These are phyloP conservation scores for Huso huso DNA, from an alignment of 2,797 vertebrate species.

Conservation along the genomic window DNA sequence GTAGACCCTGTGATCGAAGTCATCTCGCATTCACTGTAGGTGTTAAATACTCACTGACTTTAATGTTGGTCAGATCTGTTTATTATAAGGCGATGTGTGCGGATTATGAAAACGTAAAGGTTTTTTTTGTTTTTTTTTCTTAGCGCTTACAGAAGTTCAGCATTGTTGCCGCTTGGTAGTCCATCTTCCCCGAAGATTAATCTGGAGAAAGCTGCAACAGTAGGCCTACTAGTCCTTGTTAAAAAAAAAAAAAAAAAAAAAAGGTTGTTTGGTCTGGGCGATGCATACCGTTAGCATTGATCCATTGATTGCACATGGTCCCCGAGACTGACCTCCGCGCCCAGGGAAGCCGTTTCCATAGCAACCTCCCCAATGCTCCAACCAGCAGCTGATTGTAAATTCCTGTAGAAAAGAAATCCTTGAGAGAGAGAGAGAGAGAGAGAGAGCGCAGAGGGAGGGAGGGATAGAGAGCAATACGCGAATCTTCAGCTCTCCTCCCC, in stretches of 20 bases:
- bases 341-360: conserved; percentile 77
- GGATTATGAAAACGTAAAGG: too few relatives aligned
- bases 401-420: conserved; percentile 44
- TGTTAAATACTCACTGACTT: too few relatives aligned
- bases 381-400: conserved; percentile 72
- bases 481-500: conserved; percentile 69
- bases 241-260: not conserved
- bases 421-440: conserved; percentile 18
- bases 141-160: too few relatives aligned
- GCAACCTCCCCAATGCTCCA: conserved; percentile 49
- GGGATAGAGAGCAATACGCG: conserved; percentile 50
- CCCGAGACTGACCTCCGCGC: conserved; percentile 65
- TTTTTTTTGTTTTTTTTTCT: too few relatives aligned
- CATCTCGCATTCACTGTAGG: too few relatives aligned
- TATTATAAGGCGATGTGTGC: too few relatives aligned
- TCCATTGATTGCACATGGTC: conserved; percentile 69
- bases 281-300: conserved; percentile 59
- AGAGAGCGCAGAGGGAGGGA: conserved; percentile 25
- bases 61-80: too few relatives aligned
- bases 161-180: too few relatives aligned
- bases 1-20: too few relatives aligned
- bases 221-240: too few relatives aligned
- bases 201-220: too few relatives aligned
- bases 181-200: too few relatives aligned
- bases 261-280: conserved; percentile 52